Percentiles rank a stretch among this genome's conserved stretches.
These are phyloP conservation scores for Chionodraco myersi DNA, from an alignment of 2,113 vertebrate genomes.

Conservation along the genomic window DNA sequence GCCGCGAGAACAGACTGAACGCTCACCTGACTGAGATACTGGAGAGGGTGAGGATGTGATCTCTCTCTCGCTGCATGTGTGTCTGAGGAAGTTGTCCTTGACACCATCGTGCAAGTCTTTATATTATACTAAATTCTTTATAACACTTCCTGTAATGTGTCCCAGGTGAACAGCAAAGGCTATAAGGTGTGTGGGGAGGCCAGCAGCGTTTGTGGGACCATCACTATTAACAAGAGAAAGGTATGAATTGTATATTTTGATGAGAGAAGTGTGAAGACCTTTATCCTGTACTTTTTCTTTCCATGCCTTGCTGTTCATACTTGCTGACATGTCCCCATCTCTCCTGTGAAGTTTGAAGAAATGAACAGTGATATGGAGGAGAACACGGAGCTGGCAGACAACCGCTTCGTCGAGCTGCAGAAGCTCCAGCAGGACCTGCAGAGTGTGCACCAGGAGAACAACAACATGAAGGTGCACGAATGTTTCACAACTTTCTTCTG, in stretches of 20 bases:
- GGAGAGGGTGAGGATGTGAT: slow-evolving; percentile 84
- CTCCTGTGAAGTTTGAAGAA: slow-evolving; percentile 88
- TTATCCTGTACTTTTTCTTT: neutral
- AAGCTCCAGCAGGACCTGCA: slow-evolving; percentile 93
- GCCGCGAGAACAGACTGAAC: slow-evolving; percentile 93
- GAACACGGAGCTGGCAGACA: slow-evolving; percentile 93
- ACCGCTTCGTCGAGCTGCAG: slow-evolving; percentile 91
- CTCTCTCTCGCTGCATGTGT: too few relatives aligned
- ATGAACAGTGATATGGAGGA: slow-evolving; percentile 97
- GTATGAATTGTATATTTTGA: slow-evolving; percentile 66
- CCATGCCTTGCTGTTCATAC: neutral
- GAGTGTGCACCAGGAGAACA: slow-evolving; percentile 90
- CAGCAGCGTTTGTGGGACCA: slow-evolving; percentile 96
- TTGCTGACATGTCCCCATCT: neutral
- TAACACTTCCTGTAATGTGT: slow-evolving; percentile 16
- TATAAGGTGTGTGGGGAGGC: slow-evolving; percentile 97
- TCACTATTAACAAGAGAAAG: slow-evolving; percentile 97
- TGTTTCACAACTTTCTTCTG: neutral
- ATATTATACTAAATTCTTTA: neutral
- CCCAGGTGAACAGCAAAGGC: slow-evolving; percentile 96
- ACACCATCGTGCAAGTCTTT: neutral
- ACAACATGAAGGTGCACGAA: slow-evolving; percentile 85
- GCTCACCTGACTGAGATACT: slow-evolving; percentile 92
- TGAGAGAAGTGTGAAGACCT: accelerated
- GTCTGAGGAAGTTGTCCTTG: too few relatives aligned